Evolutionary conservation across 2,888 invertebrate genomes (phyloP).

Genomic region (Phalera bucephala): DNA sequence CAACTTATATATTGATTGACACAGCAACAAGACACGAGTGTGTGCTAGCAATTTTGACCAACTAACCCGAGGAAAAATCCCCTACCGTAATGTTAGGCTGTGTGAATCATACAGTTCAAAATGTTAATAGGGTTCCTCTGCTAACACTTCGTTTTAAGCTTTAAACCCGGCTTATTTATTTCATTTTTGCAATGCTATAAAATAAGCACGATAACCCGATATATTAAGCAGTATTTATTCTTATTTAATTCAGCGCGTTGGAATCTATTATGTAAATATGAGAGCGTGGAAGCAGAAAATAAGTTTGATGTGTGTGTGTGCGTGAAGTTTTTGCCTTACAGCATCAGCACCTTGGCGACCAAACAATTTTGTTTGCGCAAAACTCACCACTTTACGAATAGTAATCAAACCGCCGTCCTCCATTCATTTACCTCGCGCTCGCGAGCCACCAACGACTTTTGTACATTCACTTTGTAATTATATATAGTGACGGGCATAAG

Average conservation of each 20-base stretch:
- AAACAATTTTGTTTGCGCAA: conserved; percentile 52
- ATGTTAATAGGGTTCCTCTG: too few relatives aligned
- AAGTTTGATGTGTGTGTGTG: conserved; percentile 54
- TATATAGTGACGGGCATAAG: too few relatives aligned
- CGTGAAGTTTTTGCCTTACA: conserved; percentile 48
- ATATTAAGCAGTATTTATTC: conserved; percentile 26
- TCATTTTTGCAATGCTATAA: too few relatives aligned
- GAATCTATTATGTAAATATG: conserved; percentile 60
- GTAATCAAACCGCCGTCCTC: conserved; percentile 62
- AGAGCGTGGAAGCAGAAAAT: conserved; percentile 54
- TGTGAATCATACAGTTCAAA: too few relatives aligned
- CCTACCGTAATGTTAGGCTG: too few relatives aligned
- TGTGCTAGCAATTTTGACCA: too few relatives aligned
- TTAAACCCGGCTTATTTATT: too few relatives aligned
- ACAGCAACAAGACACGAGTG: not conserved
- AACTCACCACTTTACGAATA: conserved; percentile 66
- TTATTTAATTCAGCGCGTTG: conserved; percentile 30
- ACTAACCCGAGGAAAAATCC: too few relatives aligned
- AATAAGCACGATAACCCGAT: too few relatives aligned
- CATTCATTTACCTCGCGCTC: conserved; percentile 65
- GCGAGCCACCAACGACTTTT: conserved; percentile 57
- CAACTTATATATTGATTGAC: conserved; percentile 3
- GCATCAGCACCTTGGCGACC: conserved; percentile 37
- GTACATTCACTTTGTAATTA: conserved; percentile 57
- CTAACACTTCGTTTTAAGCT: too few relatives aligned